These are phyloP conservation scores for Percopsis transmontana DNA, from an alignment of 2,113 vertebrate genomes.

Conservation along the genomic window DNA sequence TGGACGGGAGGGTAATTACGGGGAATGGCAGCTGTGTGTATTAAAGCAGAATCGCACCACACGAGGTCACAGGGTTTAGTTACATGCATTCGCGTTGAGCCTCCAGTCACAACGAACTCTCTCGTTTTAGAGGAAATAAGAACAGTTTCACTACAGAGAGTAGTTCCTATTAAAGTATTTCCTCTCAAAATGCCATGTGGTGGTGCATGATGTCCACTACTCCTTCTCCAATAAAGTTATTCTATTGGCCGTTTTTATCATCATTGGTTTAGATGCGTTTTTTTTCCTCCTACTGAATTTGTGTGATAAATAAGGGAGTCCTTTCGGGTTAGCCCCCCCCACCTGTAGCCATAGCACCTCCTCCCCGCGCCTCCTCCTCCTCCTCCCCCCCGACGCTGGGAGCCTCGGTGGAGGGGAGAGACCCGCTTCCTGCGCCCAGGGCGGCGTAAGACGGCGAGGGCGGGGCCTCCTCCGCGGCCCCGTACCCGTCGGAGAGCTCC, in stretches of 20 bases:
- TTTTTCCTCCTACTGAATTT: neutral
- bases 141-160: no score
- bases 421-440: constrained; percentile 30
- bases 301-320: neutral
- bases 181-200: no score
- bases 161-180: no score
- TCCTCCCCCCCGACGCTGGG: constrained; percentile 25
- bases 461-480: constrained; percentile 53
- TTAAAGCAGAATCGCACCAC: no score
- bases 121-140: no score
- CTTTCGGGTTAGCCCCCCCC: constrained; percentile 1
- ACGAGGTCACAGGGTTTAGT: no score
- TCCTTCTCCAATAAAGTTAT: no score
- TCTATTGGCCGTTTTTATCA: no score
- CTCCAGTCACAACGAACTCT: no score
- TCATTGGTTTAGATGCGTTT: no score
- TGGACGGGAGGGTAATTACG: constrained; percentile 19
- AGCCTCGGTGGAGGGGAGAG: constrained; percentile 20
- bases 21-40: neutral
- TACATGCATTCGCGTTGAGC: no score
- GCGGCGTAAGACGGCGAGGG: constrained; percentile 48
- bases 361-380: constrained; percentile 1
- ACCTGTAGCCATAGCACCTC: constrained; percentile 28
- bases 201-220: no score
- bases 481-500: constrained; percentile 64